Base-by-base conservation (phyloP, 1,140 invertebrate species). In the Listronotus bonariensis region DNA sequence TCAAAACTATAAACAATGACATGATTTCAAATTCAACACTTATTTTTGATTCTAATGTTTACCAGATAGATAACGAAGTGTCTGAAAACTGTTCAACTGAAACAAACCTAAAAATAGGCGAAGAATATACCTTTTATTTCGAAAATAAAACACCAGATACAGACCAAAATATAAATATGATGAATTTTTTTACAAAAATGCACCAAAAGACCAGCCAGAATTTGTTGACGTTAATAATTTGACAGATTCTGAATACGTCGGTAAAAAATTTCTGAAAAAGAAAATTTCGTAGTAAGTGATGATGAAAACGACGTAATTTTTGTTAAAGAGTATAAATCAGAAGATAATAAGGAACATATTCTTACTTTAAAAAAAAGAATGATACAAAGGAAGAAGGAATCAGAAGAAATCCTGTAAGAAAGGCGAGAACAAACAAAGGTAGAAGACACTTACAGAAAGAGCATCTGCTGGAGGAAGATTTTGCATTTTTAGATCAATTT, bases 251-350 rank as follows among this genome's bases (percentile, higher is more conserved):
- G 15, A 54, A 18, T 15, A 40, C 52, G 36, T 26, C 38, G 34
- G 12, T 17, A 36, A 5, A 54, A 54, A 41, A 54, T 2, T 15
- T 7, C 7, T 18, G 1, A 3, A 0, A 40, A 49, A 26, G 34
- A 48, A 7, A 43, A 11, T 43, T n/a, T 17, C n/a, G 18, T 31
- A n/a, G n/a, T 41, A 36, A 41, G 46, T 51, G 57, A 60, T 8
- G 66, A 68, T 45, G 71, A 72, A 6, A 68, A 69, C 52, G 72
- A 72, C 41, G 73, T 73, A 10, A 63, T 72, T 40, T 73, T 74
- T 59, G 68, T 74, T 32, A 69, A 65, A 40, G 65, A 72, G 48
- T 73, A 69, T 55, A 65, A 69, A 61, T 52, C 52, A 36, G 42
- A 31, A 9, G 41, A 49, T 12, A 15, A 6, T 11, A 55, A 17